Conservation (phyloP, 2,113 vertebrate genomes). For the Anhinga rufa region DNA sequence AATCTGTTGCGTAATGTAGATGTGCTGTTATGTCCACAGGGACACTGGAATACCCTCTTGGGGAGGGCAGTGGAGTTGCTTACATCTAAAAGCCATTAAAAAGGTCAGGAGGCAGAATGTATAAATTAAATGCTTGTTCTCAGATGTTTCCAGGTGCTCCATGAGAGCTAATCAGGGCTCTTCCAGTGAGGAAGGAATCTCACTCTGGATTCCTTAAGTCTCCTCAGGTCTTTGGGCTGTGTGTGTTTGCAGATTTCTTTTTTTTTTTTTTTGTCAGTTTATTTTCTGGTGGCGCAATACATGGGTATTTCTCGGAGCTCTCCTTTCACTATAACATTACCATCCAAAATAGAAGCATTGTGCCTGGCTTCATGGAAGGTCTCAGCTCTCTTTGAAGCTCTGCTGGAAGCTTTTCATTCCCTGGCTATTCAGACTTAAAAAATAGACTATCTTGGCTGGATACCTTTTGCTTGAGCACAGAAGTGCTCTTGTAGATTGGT, state of each 20-base stretch:
- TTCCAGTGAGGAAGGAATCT: background rate
- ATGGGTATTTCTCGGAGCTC: background rate
- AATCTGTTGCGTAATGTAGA: background rate
- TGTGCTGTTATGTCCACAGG: background rate
- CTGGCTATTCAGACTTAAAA: conserved; percentile 45
- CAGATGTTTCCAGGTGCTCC: background rate
- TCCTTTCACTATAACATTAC: background rate
- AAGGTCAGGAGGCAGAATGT: background rate
- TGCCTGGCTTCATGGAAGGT: conserved; percentile 26
- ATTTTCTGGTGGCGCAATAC: background rate
- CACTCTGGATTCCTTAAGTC: background rate
- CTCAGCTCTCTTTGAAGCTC: conserved; percentile 11
- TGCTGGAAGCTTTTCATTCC: conserved; percentile 47
- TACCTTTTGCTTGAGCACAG: conserved; percentile 5
- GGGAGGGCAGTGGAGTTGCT: background rate
- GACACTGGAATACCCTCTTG: background rate
- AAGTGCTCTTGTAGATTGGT: conserved; percentile 12
- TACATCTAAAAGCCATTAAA: background rate
- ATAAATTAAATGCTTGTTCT: background rate
- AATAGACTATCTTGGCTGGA: conserved; percentile 33
- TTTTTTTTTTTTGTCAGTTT: background rate
- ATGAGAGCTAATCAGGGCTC: background rate
- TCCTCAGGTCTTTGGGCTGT: background rate
- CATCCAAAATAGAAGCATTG: conserved; percentile 52
- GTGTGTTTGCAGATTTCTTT: background rate